Evolutionary conservation across 2,113 vertebrate genomes (phyloP), one percentile per base, ranked within the genome.

Genomic region (Sprattus sprattus): DNA sequence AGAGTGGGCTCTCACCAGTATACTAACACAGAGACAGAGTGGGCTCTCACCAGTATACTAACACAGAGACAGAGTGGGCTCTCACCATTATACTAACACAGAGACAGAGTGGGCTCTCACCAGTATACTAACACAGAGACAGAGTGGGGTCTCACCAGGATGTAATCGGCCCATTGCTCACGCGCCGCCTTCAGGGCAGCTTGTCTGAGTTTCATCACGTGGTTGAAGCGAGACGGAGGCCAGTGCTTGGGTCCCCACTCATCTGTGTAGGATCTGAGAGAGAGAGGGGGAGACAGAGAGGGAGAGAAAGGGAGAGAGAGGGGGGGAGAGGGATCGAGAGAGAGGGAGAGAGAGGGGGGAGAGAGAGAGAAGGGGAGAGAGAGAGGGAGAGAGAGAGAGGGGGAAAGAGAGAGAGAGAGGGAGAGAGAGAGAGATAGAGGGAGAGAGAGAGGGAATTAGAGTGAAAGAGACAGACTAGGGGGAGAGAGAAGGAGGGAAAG

Each of bases 171-270:
- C 98, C 98, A 99, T 88, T 94, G 96, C 80, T 99, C 97, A 84
- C 95, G 94, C 9, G 97, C 97, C 0, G 97, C 92, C 6, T 96
- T 96, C 89, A 99, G 93, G 1, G 98, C 98, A 2, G 97, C 97
- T 92, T 99, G 98, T 0, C 97, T 95, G 45, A 99, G 95, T 88
- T 97, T 99, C 97, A 99, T 97, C 90, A 99, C 94, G 0, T 99
- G 98, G 47, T 95, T 93, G 92, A 99, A 99, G 5, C 98, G 95
- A 50, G 97, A 99, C 44, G 93, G 94, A 0, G 97, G 94, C 98
- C 98, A 99, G 85, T 99, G 98, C 85, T 99, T 99, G 0, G 98
- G 97, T 52, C 98, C 98, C 92, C 96, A 95, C 93, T 99, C 98
- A 45, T 99, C 98, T 57, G 97, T 94, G 86, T 98, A 99, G 83